Base-by-base conservation (phyloP, 53 echinoderm and acorn worm species). In the Holothuria scabra region DNA sequence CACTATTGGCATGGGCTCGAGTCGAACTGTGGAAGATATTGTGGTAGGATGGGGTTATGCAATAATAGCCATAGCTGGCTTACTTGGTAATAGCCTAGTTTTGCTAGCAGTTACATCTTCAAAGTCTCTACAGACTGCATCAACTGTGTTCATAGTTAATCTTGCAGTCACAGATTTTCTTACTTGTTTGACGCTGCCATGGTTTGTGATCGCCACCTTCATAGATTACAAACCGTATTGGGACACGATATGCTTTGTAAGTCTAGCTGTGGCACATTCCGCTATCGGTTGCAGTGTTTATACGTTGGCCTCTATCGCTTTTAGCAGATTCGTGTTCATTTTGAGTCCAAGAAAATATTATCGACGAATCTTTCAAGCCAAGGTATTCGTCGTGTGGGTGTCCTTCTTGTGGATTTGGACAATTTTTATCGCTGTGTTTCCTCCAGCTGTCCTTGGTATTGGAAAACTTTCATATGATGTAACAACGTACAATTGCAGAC, bases 261-360 rank as follows among this genome's bases (percentile, higher is more conserved):
- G 44, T 19, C 46, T 74, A 74, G 44, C 38, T 22, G 23, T 74
- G 10, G n/a, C 38, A 21, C 74, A 74, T 49, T 49, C 74, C 22
- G 49, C 52, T 12, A 19, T 74, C 10, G 48, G 46, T 23, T 41
- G 26, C 26, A 74, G 74, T 49, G 22, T 74, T n/a, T 74, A 48
- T 48, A 48, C 74, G 22, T 49, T 74, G 22, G 74, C 46, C 0
- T 74, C 74, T 26, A 46, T 74, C 1, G 74, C 74, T 21, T 11
- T 46, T 16, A 74, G 49, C 22, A n/a, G 74, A 24, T 48, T 74
- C 16, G 52, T 74, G 6, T 55, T 74, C 18, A 74, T 74, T 24
- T 48, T 74, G 21, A 74, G 74, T 74, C 74, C 74, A 19, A 24
- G 19, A 12, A 74, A 46, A 16, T 74, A 74, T 49, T 74, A 74